Base-by-base conservation (phyloP, 2,113 vertebrate species). In the Chauna torquata region DNA sequence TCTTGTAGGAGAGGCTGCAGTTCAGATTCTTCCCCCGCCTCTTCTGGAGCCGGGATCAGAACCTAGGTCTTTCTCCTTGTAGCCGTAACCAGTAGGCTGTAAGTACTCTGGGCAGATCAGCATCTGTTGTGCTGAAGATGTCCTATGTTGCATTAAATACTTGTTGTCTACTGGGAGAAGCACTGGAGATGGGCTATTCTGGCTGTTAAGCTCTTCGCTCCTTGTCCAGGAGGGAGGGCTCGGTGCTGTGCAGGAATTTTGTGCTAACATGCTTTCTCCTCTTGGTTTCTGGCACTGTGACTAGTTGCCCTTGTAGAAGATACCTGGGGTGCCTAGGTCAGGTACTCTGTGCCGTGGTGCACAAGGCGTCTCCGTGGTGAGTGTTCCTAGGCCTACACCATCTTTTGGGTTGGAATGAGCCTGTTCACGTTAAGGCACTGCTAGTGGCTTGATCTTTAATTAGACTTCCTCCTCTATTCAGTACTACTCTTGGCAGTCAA, bases 1-100 rank as follows among this genome's bases (percentile, higher is more conserved):
- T 38, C 42, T 28, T 1, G 0, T 15, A 3, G 11, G 22, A 57
- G 47, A 83, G 42, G 17, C 17, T 11, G 0, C 19, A 25, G 49
- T 52, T 57, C 36, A 36, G 9, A 27, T 64, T 42, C 17, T n/a
- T 57, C 8, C 74, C 27, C 28, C 5, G 2, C 34, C 34, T 62
- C 49, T 68, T 62, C 2, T 9, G 14, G 42, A 82, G 30, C 71
- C 10, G 16, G 47, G 32, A 61, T 61, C 34, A 3, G 9, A 80
- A 38, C 30, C 4, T 30, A 23, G 57, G 52, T 8, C 52, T 57
- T 58, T 4, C 11, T 66, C 82, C 42, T 50, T 34, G 24, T 17
- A 62, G 15, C 81, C 32, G 34, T 58, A 4, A 40, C 49, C 38
- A 36, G 4, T 2, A 11, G 44, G 16, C 61, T 84, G 44, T 20